Percentiles rank a stretch among this genome's conserved stretches.
These are phyloP conservation scores for Lasioglossum figueresi DNA, from an alignment of 2,888 invertebrate species.

Conservation along the genomic window DNA sequence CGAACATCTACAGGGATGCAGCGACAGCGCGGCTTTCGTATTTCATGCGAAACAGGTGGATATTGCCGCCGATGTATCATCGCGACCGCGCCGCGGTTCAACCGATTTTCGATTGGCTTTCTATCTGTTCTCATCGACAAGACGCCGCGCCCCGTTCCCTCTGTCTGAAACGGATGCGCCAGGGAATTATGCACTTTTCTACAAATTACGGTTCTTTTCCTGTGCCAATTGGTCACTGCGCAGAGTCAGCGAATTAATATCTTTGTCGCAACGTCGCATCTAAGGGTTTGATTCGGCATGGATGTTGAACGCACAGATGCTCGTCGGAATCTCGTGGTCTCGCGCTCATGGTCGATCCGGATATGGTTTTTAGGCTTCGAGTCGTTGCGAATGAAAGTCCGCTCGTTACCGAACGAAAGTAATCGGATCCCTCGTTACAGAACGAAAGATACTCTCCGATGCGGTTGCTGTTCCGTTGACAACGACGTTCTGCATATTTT, in stretches of 20 bases:
- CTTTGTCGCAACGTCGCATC: background rate
- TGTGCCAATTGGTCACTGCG: background rate
- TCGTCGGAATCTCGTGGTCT: conserved; percentile 54
- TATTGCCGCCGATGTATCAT: conserved; percentile 68
- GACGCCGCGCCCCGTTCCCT: background rate
- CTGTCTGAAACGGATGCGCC: background rate
- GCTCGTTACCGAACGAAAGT: background rate
- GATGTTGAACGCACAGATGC: conserved; percentile 44
- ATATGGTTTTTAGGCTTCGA: conserved; percentile 21
- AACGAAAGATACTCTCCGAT: background rate
- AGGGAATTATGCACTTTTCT: background rate
- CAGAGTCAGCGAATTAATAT: background rate
- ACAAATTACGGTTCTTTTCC: background rate
- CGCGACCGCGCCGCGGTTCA: background rate
- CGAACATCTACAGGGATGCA: conserved; percentile 57
- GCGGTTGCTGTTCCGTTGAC: background rate
- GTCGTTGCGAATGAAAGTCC: conserved; percentile 1
- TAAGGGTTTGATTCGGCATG: background rate
- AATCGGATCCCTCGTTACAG: background rate
- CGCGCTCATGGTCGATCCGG: conserved; percentile 50
- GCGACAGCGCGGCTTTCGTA: conserved; percentile 62
- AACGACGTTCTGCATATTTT: background rate
- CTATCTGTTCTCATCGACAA: conserved; percentile 23
- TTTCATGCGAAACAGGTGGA: conserved; percentile 69
- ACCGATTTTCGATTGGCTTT: conserved; percentile 34